Evolutionary conservation across 2,113 vertebrate species (phyloP), one percentile per base, ranked within the genome.

Genomic region (Entelurus aequoreus): DNA sequence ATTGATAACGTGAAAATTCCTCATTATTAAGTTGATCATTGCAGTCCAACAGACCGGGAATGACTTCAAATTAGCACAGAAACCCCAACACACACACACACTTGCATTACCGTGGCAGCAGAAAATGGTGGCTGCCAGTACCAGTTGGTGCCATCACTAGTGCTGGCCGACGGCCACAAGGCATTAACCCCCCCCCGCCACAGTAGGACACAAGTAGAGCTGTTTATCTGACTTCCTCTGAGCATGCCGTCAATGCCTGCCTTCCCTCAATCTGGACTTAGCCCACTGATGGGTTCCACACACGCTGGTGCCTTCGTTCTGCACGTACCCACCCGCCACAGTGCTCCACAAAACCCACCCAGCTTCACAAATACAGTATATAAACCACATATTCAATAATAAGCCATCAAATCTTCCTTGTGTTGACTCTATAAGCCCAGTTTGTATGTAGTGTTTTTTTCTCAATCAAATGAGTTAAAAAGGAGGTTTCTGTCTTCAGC

Each of bases 81-180:
- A 8, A 4, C 35, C 8, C 10, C 6, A 13, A n/a, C 37, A 40
- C 8, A 5, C n/a, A 5, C n/a, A 47, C 53, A 67, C 62, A 55
- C 59, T 56, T 72, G 36, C 65, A 49, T 70, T 68, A 54, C 63
- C 5, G 9, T 58, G 63, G 69, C 66, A 69, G 74, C 64, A 65
- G 66, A 75, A 69, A 62, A 66, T 71, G 65, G 55, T 51, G 55
- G 66, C 78, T 83, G 81, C 83, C 80, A 84, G 80, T 71, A 78
- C 84, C 86, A 87, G 84, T 86, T 86, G 87, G 84, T 87, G 77
- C 79, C 84, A 81, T 86, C 86, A 68, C 78, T 78, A 52, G 37
- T 54, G 11, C 71, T 87, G 86, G 87, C 81, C 61, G 71, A 67
- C 74, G 68, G 83, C 87, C 87, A 85, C 61, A 60, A 69, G 80